These are phyloP conservation scores for Adoxophyes honmai DNA, from an alignment of 1,140 invertebrate species.

Conservation along the genomic window DNA sequence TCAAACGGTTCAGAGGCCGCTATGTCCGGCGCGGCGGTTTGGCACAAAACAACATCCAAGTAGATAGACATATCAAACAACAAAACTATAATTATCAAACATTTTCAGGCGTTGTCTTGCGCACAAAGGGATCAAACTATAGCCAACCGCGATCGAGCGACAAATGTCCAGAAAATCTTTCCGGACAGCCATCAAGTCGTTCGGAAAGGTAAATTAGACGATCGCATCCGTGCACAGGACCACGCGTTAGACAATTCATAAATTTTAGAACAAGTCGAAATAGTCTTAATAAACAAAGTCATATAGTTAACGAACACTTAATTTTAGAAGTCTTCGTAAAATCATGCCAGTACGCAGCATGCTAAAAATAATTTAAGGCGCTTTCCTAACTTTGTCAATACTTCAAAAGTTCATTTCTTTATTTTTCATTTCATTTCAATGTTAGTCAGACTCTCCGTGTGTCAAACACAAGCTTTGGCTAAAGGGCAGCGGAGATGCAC, in stretches of 20 bases:
- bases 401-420: conserved; percentile 51
- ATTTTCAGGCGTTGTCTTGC: neutral
- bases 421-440: conserved; percentile 54
- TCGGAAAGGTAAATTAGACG: neutral
- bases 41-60: conserved; percentile 32
- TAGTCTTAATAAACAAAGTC: conserved; percentile 46
- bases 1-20: conserved; percentile 1
- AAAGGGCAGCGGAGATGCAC: conserved; percentile 21
- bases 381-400: conserved; percentile 12
- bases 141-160: neutral
- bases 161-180: neutral
- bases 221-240: conserved; percentile 38
- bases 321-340: conserved; percentile 10
- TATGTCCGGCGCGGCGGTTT: conserved; percentile 14
- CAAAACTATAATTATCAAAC: conserved; percentile 37
- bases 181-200: neutral
- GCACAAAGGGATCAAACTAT: neutral
- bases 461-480: conserved; percentile 23
- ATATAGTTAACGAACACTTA: conserved; percentile 43
- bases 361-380: conserved; percentile 14
- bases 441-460: conserved; percentile 21
- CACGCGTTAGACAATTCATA: conserved; percentile 64
- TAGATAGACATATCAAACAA: conserved; percentile 36
- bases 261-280: conserved; percentile 54
- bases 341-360: neutral